These are phyloP conservation scores for Sipunculus nudus DNA, from an alignment of 2,888 invertebrate genomes.

Conservation along the genomic window DNA sequence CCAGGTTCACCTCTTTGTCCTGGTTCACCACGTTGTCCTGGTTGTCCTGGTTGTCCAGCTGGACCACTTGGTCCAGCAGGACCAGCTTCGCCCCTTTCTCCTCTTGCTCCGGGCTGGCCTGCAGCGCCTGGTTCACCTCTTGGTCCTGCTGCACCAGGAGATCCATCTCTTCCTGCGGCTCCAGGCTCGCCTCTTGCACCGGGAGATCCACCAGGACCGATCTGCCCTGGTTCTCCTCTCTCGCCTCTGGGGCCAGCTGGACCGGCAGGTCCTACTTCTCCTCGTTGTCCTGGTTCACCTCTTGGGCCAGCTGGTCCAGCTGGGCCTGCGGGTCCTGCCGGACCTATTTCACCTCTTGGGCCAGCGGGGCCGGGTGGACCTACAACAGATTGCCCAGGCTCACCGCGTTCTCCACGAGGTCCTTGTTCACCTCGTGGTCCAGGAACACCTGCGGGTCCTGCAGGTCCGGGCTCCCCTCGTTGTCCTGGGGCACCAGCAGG, in stretches of 20 bases:
- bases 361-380: slow-evolving; percentile 27
- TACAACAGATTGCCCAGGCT: slow-evolving; percentile 12
- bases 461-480: too few relatives aligned
- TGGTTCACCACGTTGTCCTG: slow-evolving; percentile 12
- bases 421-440: slow-evolving; percentile 25
- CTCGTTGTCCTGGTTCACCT: too few relatives aligned
- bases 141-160: slow-evolving; percentile 27
- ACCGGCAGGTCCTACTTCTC: too few relatives aligned
- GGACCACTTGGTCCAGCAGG: too few relatives aligned
- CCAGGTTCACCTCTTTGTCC: slow-evolving; percentile 25
- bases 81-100: slow-evolving; percentile 1
- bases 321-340: slow-evolving; percentile 20
- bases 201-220: slow-evolving; percentile 15
- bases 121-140: slow-evolving; percentile 27
- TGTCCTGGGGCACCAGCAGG: slow-evolving; percentile 28
- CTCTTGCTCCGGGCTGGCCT: slow-evolving; percentile 15
- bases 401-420: slow-evolving; percentile 14
- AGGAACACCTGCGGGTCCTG: too few relatives aligned
- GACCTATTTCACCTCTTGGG: slow-evolving; percentile 21
- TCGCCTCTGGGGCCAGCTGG: slow-evolving; percentile 21
- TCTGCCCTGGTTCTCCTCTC: slow-evolving; percentile 15
- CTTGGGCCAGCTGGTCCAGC: slow-evolving; percentile 15
- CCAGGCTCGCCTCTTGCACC: slow-evolving; percentile 7
- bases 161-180: slow-evolving; percentile 5
- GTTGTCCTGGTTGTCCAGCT: slow-evolving; percentile 18